phyloP scores from a whole-genome alignment of 2,888 invertebrate species.

The Microplitis deprimator region DNA sequence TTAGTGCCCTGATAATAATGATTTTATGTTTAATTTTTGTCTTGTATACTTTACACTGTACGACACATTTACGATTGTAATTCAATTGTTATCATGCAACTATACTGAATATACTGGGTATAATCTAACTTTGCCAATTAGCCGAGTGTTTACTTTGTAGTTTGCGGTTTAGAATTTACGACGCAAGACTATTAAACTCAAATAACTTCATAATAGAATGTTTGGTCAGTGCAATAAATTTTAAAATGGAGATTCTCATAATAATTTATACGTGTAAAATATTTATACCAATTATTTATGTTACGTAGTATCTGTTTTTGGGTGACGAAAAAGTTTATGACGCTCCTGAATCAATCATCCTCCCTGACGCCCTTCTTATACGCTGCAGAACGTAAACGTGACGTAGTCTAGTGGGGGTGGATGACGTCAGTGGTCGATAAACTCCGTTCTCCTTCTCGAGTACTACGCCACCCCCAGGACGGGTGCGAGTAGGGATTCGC shows the following conservation, averaged over 20 bases:
- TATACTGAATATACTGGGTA: background rate
- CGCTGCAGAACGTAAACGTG: conserved; percentile 59
- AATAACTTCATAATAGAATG: background rate
- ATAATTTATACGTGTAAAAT: no score
- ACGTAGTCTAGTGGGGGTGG: conserved; percentile 64
- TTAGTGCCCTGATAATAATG: conserved; percentile 32
- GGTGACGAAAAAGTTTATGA: conserved; percentile 29
- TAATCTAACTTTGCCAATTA: background rate
- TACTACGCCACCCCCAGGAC: conserved; percentile 60
- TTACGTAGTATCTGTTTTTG: background rate
- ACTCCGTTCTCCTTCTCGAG: conserved; percentile 61
- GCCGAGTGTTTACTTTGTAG: background rate
- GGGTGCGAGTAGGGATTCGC: conserved; percentile 35
- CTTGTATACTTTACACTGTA: background rate
- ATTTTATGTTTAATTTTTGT: background rate
- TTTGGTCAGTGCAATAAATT: background rate
- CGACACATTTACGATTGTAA: no score
- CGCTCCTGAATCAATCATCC: conserved; percentile 45
- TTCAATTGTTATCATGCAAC: background rate
- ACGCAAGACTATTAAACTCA: background rate
- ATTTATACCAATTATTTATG: background rate
- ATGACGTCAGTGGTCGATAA: conserved; percentile 69
- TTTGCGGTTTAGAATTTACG: background rate
- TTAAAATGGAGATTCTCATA: no score
- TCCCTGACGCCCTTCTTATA: conserved; percentile 52